Percentiles rank a stretch among this genome's conserved stretches.
These are phyloP conservation scores for Corythaeola cristata DNA, from an alignment of 2,113 vertebrate species.

Conservation along the genomic window DNA sequence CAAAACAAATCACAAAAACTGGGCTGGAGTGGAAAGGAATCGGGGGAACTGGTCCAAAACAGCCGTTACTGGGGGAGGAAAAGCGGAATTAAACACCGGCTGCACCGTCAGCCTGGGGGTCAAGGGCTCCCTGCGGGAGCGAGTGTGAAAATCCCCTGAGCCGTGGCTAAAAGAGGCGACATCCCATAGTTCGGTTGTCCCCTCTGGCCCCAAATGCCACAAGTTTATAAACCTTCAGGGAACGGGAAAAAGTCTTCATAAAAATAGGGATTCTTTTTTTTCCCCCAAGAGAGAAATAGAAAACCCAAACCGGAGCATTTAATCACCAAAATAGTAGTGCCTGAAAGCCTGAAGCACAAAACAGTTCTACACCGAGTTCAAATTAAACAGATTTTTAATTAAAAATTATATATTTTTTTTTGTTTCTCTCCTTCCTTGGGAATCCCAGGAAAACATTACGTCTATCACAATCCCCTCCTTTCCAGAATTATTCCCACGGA, in stretches of 20 bases:
- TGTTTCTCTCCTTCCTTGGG: background rate
- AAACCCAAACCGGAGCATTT: accelerated
- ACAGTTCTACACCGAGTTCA: accelerated
- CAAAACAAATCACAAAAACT: background rate
- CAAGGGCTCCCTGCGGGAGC: background rate
- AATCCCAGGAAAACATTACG: background rate
- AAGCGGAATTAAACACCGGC: background rate
- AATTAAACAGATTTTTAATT: background rate
- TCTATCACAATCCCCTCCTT: accelerated
- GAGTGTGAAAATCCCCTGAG: background rate
- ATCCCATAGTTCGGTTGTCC: background rate
- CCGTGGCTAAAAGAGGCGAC: accelerated
- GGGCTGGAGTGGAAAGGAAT: too few relatives aligned
- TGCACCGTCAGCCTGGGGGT: accelerated
- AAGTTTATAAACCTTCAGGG: background rate
- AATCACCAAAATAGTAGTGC: background rate
- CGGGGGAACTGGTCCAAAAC: background rate
- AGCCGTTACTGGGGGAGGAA: too few relatives aligned
- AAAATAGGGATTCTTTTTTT: background rate
- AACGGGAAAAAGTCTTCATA: too few relatives aligned
- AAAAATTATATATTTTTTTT: background rate
- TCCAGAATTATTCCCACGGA: background rate
- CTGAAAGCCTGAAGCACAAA: background rate
- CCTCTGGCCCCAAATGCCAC: accelerated
- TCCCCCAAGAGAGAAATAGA: background rate